These are phyloP conservation scores for Lasioglossum vierecki DNA, from an alignment of 2,888 invertebrate species.

Conservation along the genomic window DNA sequence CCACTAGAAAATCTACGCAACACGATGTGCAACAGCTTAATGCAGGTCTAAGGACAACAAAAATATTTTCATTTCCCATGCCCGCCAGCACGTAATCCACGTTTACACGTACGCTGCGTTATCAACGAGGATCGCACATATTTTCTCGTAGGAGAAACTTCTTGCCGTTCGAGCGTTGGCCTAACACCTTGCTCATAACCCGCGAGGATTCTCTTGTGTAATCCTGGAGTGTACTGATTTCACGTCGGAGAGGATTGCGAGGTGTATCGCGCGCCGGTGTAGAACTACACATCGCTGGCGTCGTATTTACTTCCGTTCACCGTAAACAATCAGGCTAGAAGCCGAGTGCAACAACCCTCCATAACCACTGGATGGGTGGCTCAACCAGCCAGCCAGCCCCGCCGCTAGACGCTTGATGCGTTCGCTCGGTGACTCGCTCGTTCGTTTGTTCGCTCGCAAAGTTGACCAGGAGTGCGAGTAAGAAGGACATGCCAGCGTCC, in stretches of 20 bases:
- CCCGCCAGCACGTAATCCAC: background rate
- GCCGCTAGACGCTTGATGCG: slow-evolving; percentile 12
- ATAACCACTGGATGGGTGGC: slow-evolving; percentile 31
- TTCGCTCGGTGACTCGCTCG: background rate
- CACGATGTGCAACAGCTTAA: background rate
- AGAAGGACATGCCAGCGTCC: slow-evolving; percentile 8
- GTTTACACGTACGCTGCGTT: background rate
- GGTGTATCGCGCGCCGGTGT: background rate
- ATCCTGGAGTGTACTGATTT: background rate
- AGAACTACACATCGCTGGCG: slow-evolving; percentile 19
- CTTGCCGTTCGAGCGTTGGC: background rate
- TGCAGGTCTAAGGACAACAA: background rate
- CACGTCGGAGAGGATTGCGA: slow-evolving; percentile 23
- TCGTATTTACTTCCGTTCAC: slow-evolving; percentile 42
- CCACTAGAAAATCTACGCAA: background rate
- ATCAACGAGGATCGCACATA: background rate
- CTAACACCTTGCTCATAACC: slow-evolving; percentile 15
- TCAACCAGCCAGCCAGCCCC: slow-evolving; percentile 19
- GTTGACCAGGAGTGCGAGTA: background rate
- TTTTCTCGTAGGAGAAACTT: background rate
- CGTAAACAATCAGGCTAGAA: slow-evolving; percentile 23
- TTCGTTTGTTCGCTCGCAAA: background rate
- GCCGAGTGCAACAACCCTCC: slow-evolving; percentile 52
- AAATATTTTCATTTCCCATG: background rate
- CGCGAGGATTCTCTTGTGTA: background rate